Conservation (phyloP, 2,797 vertebrate species). For the Meda fulgida region DNA sequence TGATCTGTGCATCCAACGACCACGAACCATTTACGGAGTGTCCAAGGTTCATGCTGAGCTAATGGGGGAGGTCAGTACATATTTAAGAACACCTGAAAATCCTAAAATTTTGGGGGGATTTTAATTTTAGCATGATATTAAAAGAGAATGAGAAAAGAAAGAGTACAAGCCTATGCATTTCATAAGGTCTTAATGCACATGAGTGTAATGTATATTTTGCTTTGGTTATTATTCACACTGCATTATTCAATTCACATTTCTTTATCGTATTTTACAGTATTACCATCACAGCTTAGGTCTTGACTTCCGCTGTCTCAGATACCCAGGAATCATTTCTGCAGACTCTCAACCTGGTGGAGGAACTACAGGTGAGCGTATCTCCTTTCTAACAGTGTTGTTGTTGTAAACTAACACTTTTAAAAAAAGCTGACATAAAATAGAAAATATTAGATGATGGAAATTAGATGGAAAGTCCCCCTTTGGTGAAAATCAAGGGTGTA, state of each 20-base stretch:
- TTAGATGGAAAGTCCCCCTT: too few species aligned
- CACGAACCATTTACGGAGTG: conserved; percentile 94
- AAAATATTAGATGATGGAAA: not conserved
- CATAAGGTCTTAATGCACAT: not conserved
- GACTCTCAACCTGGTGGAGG: conserved; percentile 92
- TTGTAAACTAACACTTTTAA: not conserved
- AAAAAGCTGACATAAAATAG: not conserved
- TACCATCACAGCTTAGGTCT: conserved; percentile 92
- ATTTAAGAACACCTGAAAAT: not conserved
- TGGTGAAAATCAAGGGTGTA: too few species aligned
- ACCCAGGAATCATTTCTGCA: conserved; percentile 93
- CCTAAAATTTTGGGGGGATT: not conserved
- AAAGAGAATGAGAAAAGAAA: not conserved
- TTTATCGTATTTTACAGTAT: conserved; percentile 76
- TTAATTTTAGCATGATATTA: not conserved
- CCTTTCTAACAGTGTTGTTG: not conserved
- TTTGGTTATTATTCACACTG: not conserved
- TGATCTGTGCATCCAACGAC: conserved; percentile 92
- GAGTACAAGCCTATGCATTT: not conserved
- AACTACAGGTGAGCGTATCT: conserved; percentile 82
- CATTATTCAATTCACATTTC: not conserved
- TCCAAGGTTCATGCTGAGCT: conserved; percentile 96
- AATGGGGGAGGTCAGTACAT: conserved; percentile 89
- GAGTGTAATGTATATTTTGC: not conserved
- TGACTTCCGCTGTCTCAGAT: conserved; percentile 93